These are phyloP conservation scores for Archips xylosteana DNA, from an alignment of 2,888 invertebrate genomes.

Conservation along the genomic window DNA sequence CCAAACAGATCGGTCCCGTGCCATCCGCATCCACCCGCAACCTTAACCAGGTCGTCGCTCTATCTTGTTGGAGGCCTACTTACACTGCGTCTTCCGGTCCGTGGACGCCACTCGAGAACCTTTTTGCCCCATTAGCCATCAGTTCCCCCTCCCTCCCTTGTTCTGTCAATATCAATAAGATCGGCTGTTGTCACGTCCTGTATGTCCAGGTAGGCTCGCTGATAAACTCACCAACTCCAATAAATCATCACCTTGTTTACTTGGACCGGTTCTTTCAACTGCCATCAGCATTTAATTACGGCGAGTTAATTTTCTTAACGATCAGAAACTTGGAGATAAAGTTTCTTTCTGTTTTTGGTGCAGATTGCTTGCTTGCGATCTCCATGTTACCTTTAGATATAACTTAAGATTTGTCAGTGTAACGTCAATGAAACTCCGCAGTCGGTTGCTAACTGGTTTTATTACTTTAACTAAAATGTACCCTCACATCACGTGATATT, in stretches of 20 bases:
- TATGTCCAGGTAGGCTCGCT: conserved; percentile 13
- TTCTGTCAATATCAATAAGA: neutral
- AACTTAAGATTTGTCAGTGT: no score
- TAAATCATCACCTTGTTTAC: conserved; percentile 29
- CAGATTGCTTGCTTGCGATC: neutral
- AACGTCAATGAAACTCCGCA: no score
- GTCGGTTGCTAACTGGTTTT: no score
- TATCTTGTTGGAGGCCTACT: no score
- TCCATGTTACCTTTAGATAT: neutral
- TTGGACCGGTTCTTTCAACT: conserved; percentile 9
- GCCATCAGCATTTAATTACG: conserved; percentile 8
- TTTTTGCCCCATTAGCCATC: neutral
- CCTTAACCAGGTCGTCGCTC: no score
- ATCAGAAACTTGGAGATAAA: neutral
- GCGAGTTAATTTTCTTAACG: conserved; percentile 1
- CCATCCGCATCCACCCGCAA: no score
- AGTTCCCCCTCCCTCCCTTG: no score
- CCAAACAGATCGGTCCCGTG: no score
- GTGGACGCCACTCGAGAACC: no score
- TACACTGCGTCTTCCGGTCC: no score
- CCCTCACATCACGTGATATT: no score
- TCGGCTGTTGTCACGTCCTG: neutral
- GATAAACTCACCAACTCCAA: conserved; percentile 18
- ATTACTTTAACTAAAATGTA: no score
- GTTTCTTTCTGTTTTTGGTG: neutral